phyloP scores from a whole-genome alignment of 1,140 invertebrate species.

The Olivierus martensii region DNA sequence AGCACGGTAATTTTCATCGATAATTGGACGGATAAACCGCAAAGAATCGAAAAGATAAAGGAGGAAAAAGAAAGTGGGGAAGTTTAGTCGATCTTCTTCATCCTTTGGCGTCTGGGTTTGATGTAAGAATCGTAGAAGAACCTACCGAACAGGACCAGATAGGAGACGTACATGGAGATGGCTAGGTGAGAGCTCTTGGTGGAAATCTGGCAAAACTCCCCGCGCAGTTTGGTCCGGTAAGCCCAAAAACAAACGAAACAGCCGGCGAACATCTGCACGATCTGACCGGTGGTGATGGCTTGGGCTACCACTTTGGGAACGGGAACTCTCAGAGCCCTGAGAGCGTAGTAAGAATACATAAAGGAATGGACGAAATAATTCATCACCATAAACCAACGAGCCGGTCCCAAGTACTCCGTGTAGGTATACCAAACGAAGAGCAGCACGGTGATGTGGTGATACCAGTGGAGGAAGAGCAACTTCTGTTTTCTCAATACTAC shows the following conservation, averaged over 20 bases:
- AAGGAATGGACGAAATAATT: slow-evolving; percentile 95
- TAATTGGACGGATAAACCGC: no score
- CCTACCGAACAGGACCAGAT: slow-evolving; percentile 73
- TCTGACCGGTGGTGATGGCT: slow-evolving; percentile 80
- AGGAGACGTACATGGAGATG: slow-evolving; percentile 45
- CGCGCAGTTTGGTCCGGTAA: slow-evolving; percentile 30
- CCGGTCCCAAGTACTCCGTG: slow-evolving; percentile 87
- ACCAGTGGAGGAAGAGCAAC: slow-evolving; percentile 93
- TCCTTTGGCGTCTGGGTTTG: no score
- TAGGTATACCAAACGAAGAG: slow-evolving; percentile 97
- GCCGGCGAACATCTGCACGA: slow-evolving; percentile 90
- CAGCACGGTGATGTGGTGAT: slow-evolving; percentile 52
- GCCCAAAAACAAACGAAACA: slow-evolving; percentile 80
- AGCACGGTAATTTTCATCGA: no score
- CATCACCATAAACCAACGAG: slow-evolving; percentile 98
- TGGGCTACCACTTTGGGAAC: slow-evolving; percentile 73
- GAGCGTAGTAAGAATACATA: slow-evolving; percentile 95
- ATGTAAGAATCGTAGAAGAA: slow-evolving; percentile 79
- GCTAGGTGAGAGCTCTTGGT: slow-evolving; percentile 31
- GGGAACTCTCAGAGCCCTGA: slow-evolving; percentile 70
- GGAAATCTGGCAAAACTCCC: slow-evolving; percentile 30
- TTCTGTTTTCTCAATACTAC: slow-evolving; percentile 91
- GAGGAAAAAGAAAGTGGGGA: no score
- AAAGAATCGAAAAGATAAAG: no score
- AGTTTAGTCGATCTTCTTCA: no score